These are phyloP conservation scores for Seriola rivoliana DNA, from an alignment of 2,113 vertebrate genomes.

Conservation along the genomic window DNA sequence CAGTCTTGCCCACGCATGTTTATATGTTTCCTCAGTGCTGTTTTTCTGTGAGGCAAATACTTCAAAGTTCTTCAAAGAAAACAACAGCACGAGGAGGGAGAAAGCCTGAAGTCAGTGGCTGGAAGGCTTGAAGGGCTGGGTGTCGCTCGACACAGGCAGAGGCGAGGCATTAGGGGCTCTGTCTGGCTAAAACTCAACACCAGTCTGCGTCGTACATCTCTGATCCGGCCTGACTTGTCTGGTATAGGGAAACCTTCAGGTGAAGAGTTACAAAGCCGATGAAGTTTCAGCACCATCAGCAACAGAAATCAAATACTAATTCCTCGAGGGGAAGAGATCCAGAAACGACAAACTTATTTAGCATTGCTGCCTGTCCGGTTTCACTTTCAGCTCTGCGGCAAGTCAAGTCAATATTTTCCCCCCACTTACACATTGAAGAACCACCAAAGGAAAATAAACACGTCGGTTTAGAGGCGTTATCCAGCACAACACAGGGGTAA, in stretches of 20 bases:
- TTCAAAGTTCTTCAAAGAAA: slow-evolving; percentile 50
- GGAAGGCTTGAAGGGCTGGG: slow-evolving; percentile 29
- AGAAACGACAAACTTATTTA: slow-evolving; percentile 26
- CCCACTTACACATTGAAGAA: slow-evolving; percentile 27
- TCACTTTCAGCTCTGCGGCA: slow-evolving; percentile 31
- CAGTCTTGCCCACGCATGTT: slow-evolving; percentile 38
- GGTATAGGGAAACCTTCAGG: slow-evolving; percentile 38
- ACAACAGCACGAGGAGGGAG: slow-evolving; percentile 35
- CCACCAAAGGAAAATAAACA: slow-evolving; percentile 48
- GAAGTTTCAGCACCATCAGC: slow-evolving; percentile 44
- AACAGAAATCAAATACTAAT: slow-evolving; percentile 33
- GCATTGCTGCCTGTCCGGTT: slow-evolving; percentile 6
- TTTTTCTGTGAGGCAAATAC: slow-evolving; percentile 33
- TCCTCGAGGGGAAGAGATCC: neutral
- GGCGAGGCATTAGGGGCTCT: slow-evolving; percentile 19
- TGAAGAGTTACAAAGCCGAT: slow-evolving; percentile 38
- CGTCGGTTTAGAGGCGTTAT: slow-evolving; percentile 30
- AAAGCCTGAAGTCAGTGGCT: slow-evolving; percentile 35
- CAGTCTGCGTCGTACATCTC: slow-evolving; percentile 2
- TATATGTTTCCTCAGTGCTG: slow-evolving; percentile 44
- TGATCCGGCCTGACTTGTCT: slow-evolving; percentile 35
- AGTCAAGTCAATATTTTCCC: slow-evolving; percentile 40
- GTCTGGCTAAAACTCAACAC: slow-evolving; percentile 23
- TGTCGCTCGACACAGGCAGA: slow-evolving; percentile 41
- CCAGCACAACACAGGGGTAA: slow-evolving; percentile 48